A percentile compares a stretch with the other conserved stretches of the same genome.
Evolutionary conservation across 2,113 vertebrate genomes (phyloP).

Genomic region (Lycocorax pyrrhopterus): DNA sequence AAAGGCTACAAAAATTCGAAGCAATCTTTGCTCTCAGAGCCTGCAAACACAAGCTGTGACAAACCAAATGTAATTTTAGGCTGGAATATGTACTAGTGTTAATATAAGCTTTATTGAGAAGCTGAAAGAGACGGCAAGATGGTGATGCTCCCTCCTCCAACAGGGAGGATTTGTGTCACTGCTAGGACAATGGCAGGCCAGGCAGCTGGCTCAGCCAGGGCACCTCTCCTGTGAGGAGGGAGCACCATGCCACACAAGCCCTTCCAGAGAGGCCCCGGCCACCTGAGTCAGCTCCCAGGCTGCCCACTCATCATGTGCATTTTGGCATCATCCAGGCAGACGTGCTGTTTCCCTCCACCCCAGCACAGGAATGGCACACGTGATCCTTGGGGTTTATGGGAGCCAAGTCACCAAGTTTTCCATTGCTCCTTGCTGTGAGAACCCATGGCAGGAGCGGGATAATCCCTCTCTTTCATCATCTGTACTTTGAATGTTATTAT

Average conservation of each 20-base stretch:
- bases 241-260: rapidly evolving
- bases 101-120: background rate
- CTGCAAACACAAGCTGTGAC: background rate
- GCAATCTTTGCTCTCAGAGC: background rate
- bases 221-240: background rate
- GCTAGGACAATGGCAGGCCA: rapidly evolving
- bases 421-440: background rate
- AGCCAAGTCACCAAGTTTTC: background rate
- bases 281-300: background rate
- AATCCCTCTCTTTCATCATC: slow-evolving; percentile 38
- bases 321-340: background rate
- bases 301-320: background rate
- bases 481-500: slow-evolving; percentile 55
- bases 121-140: rapidly evolving
- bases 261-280: background rate
- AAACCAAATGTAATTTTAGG: background rate
- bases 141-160: background rate
- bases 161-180: background rate
- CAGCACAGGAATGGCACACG: rapidly evolving
- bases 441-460: background rate
- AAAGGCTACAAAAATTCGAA: background rate
- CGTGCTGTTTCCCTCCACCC: rapidly evolving
- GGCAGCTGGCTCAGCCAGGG: background rate
- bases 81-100: background rate
- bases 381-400: background rate